Evolutionary conservation across 2,888 invertebrate species (phyloP).

Genomic region (Drosophila lacicola): DNA sequence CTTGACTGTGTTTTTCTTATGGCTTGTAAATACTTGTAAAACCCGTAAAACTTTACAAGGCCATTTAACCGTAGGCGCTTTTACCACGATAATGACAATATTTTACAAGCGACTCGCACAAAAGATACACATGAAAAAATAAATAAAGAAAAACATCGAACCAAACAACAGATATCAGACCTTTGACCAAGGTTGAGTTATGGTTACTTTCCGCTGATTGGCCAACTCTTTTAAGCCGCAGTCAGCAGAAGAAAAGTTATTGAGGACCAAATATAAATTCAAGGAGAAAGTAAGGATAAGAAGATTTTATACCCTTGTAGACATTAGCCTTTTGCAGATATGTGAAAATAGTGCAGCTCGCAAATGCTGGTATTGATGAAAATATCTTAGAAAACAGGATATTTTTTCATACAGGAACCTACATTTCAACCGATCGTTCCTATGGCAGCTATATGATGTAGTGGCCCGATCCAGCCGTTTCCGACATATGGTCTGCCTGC

Average conservation of each 20-base stretch:
- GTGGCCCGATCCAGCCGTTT: too few species aligned
- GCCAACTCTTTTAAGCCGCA: background rate
- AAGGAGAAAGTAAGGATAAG: too few species aligned
- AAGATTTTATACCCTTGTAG: too few species aligned
- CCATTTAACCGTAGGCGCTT: conserved; percentile 71
- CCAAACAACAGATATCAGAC: conserved; percentile 1
- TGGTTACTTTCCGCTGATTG: background rate
- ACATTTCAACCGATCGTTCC: too few species aligned
- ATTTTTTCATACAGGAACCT: too few species aligned
- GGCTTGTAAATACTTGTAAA: conserved; percentile 62
- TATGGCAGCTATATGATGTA: too few species aligned
- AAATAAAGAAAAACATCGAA: background rate
- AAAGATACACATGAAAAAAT: conserved; percentile 22
- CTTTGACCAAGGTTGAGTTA: background rate
- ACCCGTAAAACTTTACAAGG: conserved; percentile 60
- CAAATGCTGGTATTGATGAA: too few species aligned
- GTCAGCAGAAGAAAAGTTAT: background rate
- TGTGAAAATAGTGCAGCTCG: too few species aligned
- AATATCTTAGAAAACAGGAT: too few species aligned
- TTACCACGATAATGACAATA: conserved; percentile 75
- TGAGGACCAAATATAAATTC: too few species aligned
- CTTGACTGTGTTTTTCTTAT: conserved; percentile 40
- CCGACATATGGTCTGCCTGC: too few species aligned
- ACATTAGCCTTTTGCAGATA: too few species aligned
- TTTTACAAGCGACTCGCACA: conserved; percentile 62